Evolutionary conservation across 2,888 invertebrate genomes (phyloP).

Genomic region (Corbicula japonica): DNA sequence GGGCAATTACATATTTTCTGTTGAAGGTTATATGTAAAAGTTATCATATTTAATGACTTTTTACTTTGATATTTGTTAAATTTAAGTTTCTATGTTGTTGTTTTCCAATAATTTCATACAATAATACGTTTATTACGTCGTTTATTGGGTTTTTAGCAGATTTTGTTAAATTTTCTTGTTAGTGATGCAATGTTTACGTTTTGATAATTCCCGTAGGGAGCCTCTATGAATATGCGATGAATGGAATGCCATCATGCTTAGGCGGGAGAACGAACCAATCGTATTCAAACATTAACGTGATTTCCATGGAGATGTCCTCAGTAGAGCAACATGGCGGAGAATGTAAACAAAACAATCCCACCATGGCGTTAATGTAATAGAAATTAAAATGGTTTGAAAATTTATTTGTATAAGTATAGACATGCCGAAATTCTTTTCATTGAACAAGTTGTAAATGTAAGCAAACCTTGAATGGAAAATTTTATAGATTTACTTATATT

Average conservation of each 20-base stretch:
- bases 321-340: constrained; percentile 61
- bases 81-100: too few species aligned
- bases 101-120: too few species aligned
- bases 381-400: too few species aligned
- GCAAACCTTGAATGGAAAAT: constrained; percentile 12
- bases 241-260: constrained; percentile 75
- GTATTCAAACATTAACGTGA: constrained; percentile 57
- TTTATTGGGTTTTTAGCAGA: too few species aligned
- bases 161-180: background rate
- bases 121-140: too few species aligned
- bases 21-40: too few species aligned
- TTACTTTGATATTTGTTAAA: too few species aligned
- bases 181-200: constrained; percentile 56
- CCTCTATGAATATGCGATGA: constrained; percentile 69
- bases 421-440: too few species aligned
- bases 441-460: background rate
- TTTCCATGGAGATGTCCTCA: constrained; percentile 58
- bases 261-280: constrained; percentile 69
- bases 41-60: too few species aligned
- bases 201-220: constrained; percentile 7
- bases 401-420: too few species aligned
- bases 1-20: constrained; percentile 19
- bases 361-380: too few species aligned
- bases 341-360: constrained; percentile 59
- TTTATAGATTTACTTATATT: too few species aligned